These are phyloP conservation scores for Otocyon megalotis DNA, from an alignment of 2,113 vertebrate genomes.

Conservation along the genomic window DNA sequence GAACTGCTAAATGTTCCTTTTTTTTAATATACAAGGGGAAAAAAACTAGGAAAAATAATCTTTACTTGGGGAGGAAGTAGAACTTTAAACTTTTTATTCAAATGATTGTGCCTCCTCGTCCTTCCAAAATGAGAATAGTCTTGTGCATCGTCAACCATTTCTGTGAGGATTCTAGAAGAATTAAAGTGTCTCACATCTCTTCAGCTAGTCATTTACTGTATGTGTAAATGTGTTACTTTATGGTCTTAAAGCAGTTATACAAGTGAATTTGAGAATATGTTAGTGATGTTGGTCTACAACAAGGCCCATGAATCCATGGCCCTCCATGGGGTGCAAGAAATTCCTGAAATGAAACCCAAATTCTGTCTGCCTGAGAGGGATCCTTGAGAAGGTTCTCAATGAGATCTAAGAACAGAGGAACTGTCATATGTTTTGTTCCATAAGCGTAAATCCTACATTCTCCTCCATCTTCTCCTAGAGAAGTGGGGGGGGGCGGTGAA, in stretches of 20 bases:
- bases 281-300: background rate
- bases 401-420: background rate
- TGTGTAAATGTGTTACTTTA: too few relatives aligned
- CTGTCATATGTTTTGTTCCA: background rate
- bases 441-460: background rate
- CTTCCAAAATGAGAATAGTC: background rate
- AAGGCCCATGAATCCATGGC: background rate
- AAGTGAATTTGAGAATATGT: background rate
- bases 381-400: background rate
- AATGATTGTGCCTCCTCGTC: background rate
- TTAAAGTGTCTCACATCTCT: background rate
- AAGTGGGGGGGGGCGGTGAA: background rate
- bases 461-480: slow-evolving; percentile 58
- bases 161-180: background rate
- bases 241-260: background rate
- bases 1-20: background rate
- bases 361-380: background rate
- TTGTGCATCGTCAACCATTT: background rate
- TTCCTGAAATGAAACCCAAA: background rate
- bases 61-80: slow-evolving; percentile 6
- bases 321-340: background rate
- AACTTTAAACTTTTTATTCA: slow-evolving; percentile 48
- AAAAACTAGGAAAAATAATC: slow-evolving; percentile 21
- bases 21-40: background rate
- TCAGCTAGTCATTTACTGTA: background rate